Conservation (phyloP, 2,113 vertebrate species). For the Regulus satrapa region DNA sequence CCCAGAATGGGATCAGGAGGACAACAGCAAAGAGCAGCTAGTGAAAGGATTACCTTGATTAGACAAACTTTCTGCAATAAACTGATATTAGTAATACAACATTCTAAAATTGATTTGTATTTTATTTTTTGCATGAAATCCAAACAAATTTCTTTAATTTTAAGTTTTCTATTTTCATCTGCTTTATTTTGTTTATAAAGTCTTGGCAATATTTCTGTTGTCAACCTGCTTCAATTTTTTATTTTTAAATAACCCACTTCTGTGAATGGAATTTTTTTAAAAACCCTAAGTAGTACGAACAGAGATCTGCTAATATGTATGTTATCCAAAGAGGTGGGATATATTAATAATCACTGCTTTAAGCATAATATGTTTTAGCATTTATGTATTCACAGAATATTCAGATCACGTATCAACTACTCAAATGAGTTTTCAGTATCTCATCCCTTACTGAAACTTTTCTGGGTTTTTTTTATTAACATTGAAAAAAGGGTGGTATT, state of each 20-base stretch:
- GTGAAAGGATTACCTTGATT: neutral
- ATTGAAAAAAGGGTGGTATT: neutral
- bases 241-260: neutral
- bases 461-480: neutral
- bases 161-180: neutral
- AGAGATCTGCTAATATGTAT: neutral
- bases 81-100: neutral
- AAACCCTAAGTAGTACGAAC: fast-evolving
- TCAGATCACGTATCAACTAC: neutral
- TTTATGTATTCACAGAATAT: neutral
- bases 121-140: neutral
- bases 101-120: neutral
- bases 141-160: neutral
- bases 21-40: neutral
- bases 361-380: neutral
- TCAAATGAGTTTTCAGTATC: neutral
- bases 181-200: neutral
- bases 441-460: neutral
- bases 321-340: neutral
- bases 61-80: neutral
- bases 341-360: neutral
- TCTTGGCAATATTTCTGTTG: neutral
- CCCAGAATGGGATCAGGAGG: neutral
- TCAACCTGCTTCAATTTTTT: neutral
- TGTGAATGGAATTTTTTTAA: neutral